Evolutionary conservation across 2,113 vertebrate genomes (phyloP), one percentile per base, ranked within the genome.

Genomic region (Oceanodroma tethys): DNA sequence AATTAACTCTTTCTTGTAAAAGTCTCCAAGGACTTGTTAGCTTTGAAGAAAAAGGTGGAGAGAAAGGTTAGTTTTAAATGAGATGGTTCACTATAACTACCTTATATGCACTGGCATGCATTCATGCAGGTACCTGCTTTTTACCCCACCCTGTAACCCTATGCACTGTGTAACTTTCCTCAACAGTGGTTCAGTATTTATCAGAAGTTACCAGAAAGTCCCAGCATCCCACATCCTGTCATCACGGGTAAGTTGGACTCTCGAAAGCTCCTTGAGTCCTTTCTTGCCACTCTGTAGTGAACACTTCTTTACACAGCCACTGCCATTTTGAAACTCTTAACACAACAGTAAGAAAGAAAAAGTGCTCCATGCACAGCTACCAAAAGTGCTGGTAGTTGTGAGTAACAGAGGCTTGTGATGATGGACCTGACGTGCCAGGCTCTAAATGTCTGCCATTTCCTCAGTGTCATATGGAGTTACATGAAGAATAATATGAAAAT

Each of bases 141-240:
- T 84, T 47, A 56, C 20, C 36, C 16, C 29, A 14, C 18, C 18
- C 1, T 2, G 10, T 17, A 65, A 16, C 59, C 34, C 48, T 43
- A 26, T 16, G 8, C 18, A 87, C 52, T 3, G 0, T 0, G 0
- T 18, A 62, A 53, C 27, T 12, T 55, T 56, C 63, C 53, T 67
- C 47, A 48, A 0, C 13, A 30, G 42, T 11, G 21, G 19, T 68
- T 72, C 13, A 17, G 27, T 9, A 34, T 73, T 36, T n/a, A 53
- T 10, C 36, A 67, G 32, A 63, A 73, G 9, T 32, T 48, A 38
- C 5, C 40, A 86, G 67, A 67, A 58, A 63, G 48, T 42, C 45
- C 65, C 59, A 40, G 79, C 43, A 63, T 19, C 48, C 56, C 55
- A 58, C 26, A 45, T 13, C 48, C 47, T 53, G 63, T 38, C 52